Evolutionary conservation across 2,888 invertebrate genomes (phyloP).

Genomic region (Toxonevra muliebris): DNA sequence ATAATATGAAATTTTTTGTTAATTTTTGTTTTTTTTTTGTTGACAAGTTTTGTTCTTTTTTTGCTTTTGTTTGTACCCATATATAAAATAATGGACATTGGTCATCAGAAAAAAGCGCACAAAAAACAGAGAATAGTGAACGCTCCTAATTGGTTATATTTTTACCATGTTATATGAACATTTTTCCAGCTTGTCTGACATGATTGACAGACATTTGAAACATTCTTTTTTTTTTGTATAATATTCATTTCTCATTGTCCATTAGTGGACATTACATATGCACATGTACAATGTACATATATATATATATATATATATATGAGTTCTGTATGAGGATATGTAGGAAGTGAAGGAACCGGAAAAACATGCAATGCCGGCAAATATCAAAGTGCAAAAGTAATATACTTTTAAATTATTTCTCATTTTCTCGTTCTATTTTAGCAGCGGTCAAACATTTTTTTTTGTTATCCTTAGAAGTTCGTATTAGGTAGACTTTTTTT

Average conservation of each 20-base stretch:
- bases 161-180: slow-evolving; percentile 14
- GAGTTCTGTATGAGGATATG: slow-evolving; percentile 21
- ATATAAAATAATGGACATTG: no score
- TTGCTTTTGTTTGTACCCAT: neutral
- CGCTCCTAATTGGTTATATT: no score
- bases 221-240: slow-evolving; percentile 21
- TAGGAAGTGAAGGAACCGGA: neutral
- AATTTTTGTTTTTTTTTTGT: neutral
- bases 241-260: slow-evolving; percentile 28
- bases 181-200: slow-evolving; percentile 35
- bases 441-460: neutral
- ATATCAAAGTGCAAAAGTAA: slow-evolving; percentile 18
- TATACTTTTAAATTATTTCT: slow-evolving; percentile 28
- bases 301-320: slow-evolving; percentile 37
- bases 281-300: neutral
- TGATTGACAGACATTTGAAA: slow-evolving; percentile 36
- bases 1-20: no score
- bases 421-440: slow-evolving; percentile 3
- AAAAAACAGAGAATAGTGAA: no score
- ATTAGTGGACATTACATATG: slow-evolving; percentile 37
- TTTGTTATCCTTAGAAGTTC: slow-evolving; percentile 3
- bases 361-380: neutral
- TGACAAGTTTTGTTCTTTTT: neutral
- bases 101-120: no score
- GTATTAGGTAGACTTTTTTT: slow-evolving; percentile 21